A percentile compares a stretch with the other conserved stretches of the same genome.
phyloP scores from a whole-genome alignment of 1,140 invertebrate genomes.

The Nomia melanderi region DNA sequence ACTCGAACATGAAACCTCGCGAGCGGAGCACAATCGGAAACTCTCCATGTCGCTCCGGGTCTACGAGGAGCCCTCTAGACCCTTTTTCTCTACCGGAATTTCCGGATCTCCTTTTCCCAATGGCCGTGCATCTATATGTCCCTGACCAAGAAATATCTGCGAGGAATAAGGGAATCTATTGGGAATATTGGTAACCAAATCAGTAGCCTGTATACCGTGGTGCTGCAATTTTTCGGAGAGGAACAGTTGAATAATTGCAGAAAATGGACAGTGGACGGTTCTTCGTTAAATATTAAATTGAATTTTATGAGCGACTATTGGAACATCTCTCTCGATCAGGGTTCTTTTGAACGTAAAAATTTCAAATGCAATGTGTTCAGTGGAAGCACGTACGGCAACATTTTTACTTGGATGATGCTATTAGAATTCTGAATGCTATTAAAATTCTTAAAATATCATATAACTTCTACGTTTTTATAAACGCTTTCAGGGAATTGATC shows the following conservation, averaged over 20 bases:
- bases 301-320: no score
- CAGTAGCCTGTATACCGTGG: not conserved
- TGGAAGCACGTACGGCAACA: no score
- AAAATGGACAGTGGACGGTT: no score
- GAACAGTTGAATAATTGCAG: not conserved
- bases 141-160: constrained; percentile 44
- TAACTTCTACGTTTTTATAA: no score
- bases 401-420: no score
- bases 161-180: constrained; percentile 58
- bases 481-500: no score
- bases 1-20: constrained; percentile 66
- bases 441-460: no score
- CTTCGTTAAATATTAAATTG: no score
- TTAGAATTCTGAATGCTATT: no score
- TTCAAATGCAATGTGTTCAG: no score
- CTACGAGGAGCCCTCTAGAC: constrained; percentile 24
- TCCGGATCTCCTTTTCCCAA: constrained; percentile 32
- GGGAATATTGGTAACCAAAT: constrained; percentile 43
- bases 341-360: no score
- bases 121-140: constrained; percentile 14
- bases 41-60: constrained; percentile 61
- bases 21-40: constrained; percentile 66
- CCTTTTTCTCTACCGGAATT: constrained; percentile 24
- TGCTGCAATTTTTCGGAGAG: not conserved
- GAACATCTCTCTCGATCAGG: no score